These are phyloP conservation scores for Drosophila carrolli DNA, from an alignment of 1,140 invertebrate species.

Conservation along the genomic window DNA sequence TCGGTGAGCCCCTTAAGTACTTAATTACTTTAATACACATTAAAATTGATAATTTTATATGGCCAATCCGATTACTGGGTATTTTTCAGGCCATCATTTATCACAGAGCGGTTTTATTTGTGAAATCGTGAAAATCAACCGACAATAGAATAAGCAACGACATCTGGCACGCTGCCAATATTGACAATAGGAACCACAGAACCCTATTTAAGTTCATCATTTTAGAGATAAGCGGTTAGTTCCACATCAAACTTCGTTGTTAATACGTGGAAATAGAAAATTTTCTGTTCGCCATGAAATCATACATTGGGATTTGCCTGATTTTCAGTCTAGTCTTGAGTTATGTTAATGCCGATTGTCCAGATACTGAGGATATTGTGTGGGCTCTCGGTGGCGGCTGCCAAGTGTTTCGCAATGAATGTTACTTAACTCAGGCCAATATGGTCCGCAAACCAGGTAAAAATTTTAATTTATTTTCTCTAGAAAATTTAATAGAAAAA, in stretches of 20 bases:
- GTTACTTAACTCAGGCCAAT: slow-evolving; percentile 47
- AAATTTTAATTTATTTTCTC: not conserved
- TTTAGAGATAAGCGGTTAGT: not conserved
- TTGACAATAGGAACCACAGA: not conserved
- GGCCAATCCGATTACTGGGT: not conserved
- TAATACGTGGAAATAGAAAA: not conserved
- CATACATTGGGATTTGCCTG: not conserved
- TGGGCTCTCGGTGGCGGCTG: slow-evolving; percentile 52
- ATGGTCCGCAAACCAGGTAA: slow-evolving; percentile 38
- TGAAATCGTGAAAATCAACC: not conserved
- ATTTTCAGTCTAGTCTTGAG: slow-evolving; percentile 18
- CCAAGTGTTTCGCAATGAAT: slow-evolving; percentile 51
- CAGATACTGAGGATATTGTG: slow-evolving; percentile 58
- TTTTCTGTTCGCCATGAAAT: slow-evolving; percentile 27
- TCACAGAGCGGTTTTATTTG: not conserved
- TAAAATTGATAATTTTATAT: no score
- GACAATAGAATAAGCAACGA: not conserved
- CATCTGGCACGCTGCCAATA: slow-evolving; percentile 6
- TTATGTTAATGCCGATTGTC: slow-evolving; percentile 37
- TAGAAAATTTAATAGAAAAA: no score
- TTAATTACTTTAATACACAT: no score
- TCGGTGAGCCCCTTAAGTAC: no score
- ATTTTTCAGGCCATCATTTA: not conserved
- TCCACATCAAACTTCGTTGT: not conserved
- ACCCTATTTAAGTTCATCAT: slow-evolving; percentile 22